Conservation (phyloP, 2,113 vertebrate species). For the Rana temporaria region DNA sequence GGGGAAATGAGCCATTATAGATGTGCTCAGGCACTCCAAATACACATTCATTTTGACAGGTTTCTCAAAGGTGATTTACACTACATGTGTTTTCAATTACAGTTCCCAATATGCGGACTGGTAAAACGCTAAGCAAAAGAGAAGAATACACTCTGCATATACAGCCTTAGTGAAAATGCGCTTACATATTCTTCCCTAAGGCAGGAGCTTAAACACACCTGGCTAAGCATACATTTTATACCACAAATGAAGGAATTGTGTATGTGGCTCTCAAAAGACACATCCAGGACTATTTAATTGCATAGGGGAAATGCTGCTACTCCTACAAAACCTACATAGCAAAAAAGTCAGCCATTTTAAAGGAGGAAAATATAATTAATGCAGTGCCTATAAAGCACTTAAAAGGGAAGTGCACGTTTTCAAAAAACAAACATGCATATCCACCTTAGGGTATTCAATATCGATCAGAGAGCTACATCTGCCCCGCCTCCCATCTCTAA, state of each 20-base stretch:
- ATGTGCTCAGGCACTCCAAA: slow-evolving; percentile 25
- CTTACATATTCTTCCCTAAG: slow-evolving; percentile 37
- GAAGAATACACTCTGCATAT: not conserved
- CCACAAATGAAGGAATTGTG: slow-evolving; percentile 3
- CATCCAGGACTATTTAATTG: slow-evolving; percentile 15
- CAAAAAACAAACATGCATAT: no score
- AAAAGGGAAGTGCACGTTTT: no score
- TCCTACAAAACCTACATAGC: no score
- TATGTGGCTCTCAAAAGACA: slow-evolving; percentile 15
- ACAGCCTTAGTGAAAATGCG: not conserved
- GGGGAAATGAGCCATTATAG: slow-evolving; percentile 11
- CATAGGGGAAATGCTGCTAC: slow-evolving; percentile 16
- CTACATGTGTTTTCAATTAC: slow-evolving; percentile 54
- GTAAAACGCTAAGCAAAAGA: not conserved
- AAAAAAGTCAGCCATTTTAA: not conserved
- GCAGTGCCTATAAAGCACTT: no score
- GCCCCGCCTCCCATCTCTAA: no score
- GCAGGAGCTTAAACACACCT: slow-evolving; percentile 27
- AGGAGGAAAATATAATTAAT: not conserved
- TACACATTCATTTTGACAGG: slow-evolving; percentile 25
- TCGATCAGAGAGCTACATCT: no score
- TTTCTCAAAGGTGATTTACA: slow-evolving; percentile 40
- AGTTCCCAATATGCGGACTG: slow-evolving; percentile 44
- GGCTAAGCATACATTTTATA: slow-evolving; percentile 20
- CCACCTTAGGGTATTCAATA: no score